Evolutionary conservation across 1,140 invertebrate species (phyloP).

Genomic region (silkworm (Bombyx mori)): ASM3026992v2 NC_085107.1:19747001-19747500

Average conservation of each 20-base stretch:
- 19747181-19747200: slow-evolving; percentile 47
- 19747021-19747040: slow-evolving; percentile 74
- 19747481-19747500: background rate
- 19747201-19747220: slow-evolving; percentile 85
- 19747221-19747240: slow-evolving; percentile 95
- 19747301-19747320: slow-evolving; percentile 74
- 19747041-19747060: no score
- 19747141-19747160: no score
- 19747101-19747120: no score
- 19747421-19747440: background rate
- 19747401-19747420: slow-evolving; percentile 73
- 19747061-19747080: no score
- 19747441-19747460: background rate
- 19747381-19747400: slow-evolving; percentile 74
- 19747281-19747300: slow-evolving; percentile 73
- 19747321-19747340: slow-evolving; percentile 82
- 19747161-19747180: no score
- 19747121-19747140: no score
- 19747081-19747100: no score
- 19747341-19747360: slow-evolving; percentile 85
- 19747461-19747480: background rate
- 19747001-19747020: slow-evolving; percentile 73
- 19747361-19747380: slow-evolving; percentile 67
- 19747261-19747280: slow-evolving; percentile 86
- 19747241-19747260: slow-evolving; percentile 95